Conservation (phyloP, 1,140 invertebrate species). For the Anastrepha obliqua region DNA sequence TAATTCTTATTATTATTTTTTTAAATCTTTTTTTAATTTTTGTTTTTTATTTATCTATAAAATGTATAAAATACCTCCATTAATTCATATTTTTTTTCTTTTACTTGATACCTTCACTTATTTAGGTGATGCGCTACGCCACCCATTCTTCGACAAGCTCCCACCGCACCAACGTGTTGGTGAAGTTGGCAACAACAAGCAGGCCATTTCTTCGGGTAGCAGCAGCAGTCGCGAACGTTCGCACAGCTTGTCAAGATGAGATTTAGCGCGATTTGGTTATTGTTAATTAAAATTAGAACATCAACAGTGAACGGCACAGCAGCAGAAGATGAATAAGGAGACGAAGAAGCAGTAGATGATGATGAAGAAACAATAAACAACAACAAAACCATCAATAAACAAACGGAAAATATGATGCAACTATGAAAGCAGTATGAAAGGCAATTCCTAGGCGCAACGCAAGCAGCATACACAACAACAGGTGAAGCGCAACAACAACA, state of each 20-base stretch:
- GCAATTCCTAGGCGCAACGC: not conserved
- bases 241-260: slow-evolving; percentile 74
- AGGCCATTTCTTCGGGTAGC: slow-evolving; percentile 70
- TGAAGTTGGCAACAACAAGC: slow-evolving; percentile 70
- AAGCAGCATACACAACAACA: not conserved
- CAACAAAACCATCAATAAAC: not conserved
- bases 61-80: too few species aligned
- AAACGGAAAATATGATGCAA: not conserved
- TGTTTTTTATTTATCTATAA: too few species aligned
- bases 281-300: slow-evolving; percentile 64
- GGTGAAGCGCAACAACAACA: slow-evolving; percentile 16
- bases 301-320: slow-evolving; percentile 33
- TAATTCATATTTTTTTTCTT: slow-evolving; percentile 11
- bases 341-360: too few species aligned
- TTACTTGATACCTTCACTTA: not conserved
- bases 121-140: slow-evolving; percentile 86
- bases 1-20: too few species aligned
- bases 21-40: too few species aligned
- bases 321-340: not conserved
- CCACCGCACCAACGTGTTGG: slow-evolving; percentile 83
- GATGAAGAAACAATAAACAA: not conserved
- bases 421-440: not conserved
- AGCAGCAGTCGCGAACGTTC: slow-evolving; percentile 74
- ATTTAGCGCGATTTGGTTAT: slow-evolving; percentile 75
- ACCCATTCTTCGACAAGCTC: slow-evolving; percentile 95